Conservation (phyloP, 2,888 invertebrate species). For the Sylvicola cinctus region DNA sequence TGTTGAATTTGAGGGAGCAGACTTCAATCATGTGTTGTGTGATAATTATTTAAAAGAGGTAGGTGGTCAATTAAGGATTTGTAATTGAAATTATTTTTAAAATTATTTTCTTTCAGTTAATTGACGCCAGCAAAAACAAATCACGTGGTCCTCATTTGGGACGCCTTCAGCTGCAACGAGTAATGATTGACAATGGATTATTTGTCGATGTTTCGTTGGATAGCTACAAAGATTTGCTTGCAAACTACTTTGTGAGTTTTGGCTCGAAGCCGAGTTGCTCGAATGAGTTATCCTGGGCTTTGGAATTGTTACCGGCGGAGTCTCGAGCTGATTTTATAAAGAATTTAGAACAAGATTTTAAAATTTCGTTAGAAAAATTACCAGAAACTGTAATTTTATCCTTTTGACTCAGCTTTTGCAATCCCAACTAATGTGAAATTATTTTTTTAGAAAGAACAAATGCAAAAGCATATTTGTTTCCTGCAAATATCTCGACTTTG, state of each 20-base stretch:
- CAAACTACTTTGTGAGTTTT: constrained; percentile 58
- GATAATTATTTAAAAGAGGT: constrained; percentile 20
- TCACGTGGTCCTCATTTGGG: constrained; percentile 70
- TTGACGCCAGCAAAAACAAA: constrained; percentile 30
- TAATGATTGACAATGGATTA: constrained; percentile 30
- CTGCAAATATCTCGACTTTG: constrained; percentile 53
- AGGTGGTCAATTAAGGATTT: constrained; percentile 2
- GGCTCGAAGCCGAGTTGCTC: constrained; percentile 76
- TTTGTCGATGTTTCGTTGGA: constrained; percentile 36
- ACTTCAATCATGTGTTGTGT: constrained; percentile 14
- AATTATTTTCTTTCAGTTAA: constrained; percentile 21
- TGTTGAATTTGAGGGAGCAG: constrained; percentile 13
- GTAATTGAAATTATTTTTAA: too few species aligned
- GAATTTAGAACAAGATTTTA: constrained; percentile 39
- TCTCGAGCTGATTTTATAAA: constrained; percentile 37
- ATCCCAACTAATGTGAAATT: too few species aligned
- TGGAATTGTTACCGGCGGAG: constrained; percentile 34
- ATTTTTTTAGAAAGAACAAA: constrained; percentile 44
- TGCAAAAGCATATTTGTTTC: constrained; percentile 65
- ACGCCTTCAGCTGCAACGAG: constrained; percentile 50
- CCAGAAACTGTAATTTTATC: constrained; percentile 33
- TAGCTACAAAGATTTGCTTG: constrained; percentile 43
- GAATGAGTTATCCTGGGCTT: constrained; percentile 57
- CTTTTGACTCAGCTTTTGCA: neutral
- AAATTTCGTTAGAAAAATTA: constrained; percentile 38